These are phyloP conservation scores for Zophobas atratus DNA, from an alignment of 1,140 invertebrate genomes.

Conservation along the genomic window DNA sequence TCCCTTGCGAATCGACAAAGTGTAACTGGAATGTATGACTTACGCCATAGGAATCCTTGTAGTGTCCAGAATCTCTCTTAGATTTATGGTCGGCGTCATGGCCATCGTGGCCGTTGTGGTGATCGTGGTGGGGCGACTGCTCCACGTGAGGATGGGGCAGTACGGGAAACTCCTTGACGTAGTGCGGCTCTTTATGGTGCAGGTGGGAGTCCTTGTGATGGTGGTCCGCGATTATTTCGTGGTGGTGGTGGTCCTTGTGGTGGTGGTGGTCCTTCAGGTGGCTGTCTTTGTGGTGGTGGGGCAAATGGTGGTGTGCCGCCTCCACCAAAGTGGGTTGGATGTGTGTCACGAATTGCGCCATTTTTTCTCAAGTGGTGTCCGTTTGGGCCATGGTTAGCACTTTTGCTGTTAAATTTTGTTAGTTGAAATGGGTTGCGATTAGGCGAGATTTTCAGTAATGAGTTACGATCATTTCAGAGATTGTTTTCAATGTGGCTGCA, in stretches of 20 bases:
- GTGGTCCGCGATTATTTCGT: slow-evolving; percentile 59
- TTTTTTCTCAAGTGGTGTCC: slow-evolving; percentile 47
- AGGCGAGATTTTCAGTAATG: too few relatives aligned
- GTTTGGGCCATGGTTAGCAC: slow-evolving; percentile 1
- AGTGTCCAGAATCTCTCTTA: slow-evolving; percentile 61
- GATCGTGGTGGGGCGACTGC: slow-evolving; percentile 48
- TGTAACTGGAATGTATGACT: slow-evolving; percentile 64
- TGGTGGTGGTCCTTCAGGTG: slow-evolving; percentile 58
- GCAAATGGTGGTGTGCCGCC: slow-evolving; percentile 71
- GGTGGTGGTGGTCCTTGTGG: slow-evolving; percentile 52
- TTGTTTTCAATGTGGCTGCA: neutral
- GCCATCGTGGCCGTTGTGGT: slow-evolving; percentile 50
- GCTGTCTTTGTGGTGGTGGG: slow-evolving; percentile 66
- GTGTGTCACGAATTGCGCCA: slow-evolving; percentile 74
- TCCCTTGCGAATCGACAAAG: slow-evolving; percentile 66
- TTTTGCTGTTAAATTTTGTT: neutral
- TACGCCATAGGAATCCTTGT: slow-evolving; percentile 64
- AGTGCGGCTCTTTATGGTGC: slow-evolving; percentile 50
- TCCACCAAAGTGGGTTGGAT: slow-evolving; percentile 73
- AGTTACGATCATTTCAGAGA: neutral
- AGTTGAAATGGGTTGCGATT: neutral
- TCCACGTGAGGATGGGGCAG: slow-evolving; percentile 60
- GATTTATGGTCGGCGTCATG: slow-evolving; percentile 54
- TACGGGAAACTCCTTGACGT: slow-evolving; percentile 60
- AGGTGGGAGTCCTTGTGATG: slow-evolving; percentile 51